A percentile compares a stretch with the other conserved stretches of the same genome.
Evolutionary conservation across 53 echinoderm and acorn worm genomes (phyloP).

Genomic region (Temnopleurus reevesii): DNA sequence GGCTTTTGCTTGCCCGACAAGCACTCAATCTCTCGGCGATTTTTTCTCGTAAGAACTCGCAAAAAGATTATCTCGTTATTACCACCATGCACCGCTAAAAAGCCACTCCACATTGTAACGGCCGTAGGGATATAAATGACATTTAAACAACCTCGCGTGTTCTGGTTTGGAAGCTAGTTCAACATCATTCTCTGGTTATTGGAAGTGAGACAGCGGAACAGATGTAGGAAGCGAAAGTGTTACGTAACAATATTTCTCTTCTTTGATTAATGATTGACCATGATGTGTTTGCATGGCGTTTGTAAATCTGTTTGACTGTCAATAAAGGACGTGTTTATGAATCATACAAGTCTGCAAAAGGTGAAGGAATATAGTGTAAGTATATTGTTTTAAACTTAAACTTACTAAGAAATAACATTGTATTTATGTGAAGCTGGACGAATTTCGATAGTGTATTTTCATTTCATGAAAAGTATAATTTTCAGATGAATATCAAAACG

Average conservation of each 20-base stretch:
- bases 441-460: too few species aligned
- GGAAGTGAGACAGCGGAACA: not conserved
- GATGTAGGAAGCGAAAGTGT: not conserved
- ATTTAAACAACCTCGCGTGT: not conserved
- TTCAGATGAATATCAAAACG: too few species aligned
- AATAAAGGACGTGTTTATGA: not conserved
- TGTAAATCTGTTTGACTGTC: not conserved
- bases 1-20: slow-evolving; percentile 15
- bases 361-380: not conserved
- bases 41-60: too few species aligned
- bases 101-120: not conserved
- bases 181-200: not conserved
- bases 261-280: slow-evolving; percentile 10
- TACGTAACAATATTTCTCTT: not conserved
- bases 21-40: not conserved
- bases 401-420: too few species aligned
- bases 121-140: not conserved
- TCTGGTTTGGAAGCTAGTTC: too few species aligned
- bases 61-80: slow-evolving; percentile 10
- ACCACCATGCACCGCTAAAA: not conserved
- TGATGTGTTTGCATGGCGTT: not conserved
- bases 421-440: too few species aligned
- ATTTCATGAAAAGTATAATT: too few species aligned
- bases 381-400: too few species aligned
- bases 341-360: not conserved